phyloP scores from a whole-genome alignment of 2,888 invertebrate species.

The Luffia ferchaultella region DNA sequence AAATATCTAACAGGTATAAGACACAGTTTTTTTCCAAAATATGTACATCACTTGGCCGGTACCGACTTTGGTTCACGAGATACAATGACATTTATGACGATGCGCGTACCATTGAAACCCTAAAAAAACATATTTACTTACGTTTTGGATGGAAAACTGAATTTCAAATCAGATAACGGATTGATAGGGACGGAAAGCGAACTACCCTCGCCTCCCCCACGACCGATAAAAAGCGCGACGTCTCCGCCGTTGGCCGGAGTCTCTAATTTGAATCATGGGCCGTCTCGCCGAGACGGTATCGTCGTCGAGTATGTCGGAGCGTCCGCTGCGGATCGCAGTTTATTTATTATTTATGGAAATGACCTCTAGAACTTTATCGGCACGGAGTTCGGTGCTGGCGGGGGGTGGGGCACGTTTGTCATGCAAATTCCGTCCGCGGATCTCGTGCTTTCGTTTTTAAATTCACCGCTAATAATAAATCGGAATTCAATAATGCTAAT shows the following conservation, averaged over 20 bases:
- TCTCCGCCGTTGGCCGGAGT: neutral
- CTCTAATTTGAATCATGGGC: too few relatives aligned
- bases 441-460: neutral
- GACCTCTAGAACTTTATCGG: slow-evolving; percentile 52
- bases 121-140: too few relatives aligned
- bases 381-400: neutral
- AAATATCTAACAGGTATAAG: too few relatives aligned
- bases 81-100: too few relatives aligned
- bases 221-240: neutral
- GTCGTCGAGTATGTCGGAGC: neutral
- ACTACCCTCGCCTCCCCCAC: neutral
- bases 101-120: too few relatives aligned
- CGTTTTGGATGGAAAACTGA: too few relatives aligned
- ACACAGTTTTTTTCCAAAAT: too few relatives aligned
- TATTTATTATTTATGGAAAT: slow-evolving; percentile 66
- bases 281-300: neutral
- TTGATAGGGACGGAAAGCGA: neutral
- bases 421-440: neutral
- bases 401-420: neutral
- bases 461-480: neutral
- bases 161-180: neutral
- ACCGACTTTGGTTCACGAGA: too few relatives aligned
- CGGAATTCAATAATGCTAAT: neutral
- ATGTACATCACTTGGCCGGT: too few relatives aligned
- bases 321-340: slow-evolving; percentile 53